phyloP scores from a whole-genome alignment of 2,888 invertebrate genomes.

The Didymodactylos carnosus region DNA sequence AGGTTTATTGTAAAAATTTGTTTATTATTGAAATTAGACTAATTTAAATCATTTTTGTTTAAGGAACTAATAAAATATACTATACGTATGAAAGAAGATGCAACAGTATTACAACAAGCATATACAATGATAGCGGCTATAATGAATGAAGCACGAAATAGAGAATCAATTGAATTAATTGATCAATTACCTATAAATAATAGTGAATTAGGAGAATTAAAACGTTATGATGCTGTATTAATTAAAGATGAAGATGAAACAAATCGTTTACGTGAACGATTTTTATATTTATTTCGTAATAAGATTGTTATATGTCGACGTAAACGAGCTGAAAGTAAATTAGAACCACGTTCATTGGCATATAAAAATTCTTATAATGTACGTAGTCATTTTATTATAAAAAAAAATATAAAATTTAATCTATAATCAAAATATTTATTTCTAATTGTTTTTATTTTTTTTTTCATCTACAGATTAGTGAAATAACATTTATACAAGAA shows the following conservation, averaged over 20 bases:
- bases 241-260: too few relatives aligned
- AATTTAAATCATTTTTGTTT: too few relatives aligned
- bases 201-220: neutral
- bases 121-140: neutral
- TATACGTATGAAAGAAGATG: neutral
- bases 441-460: neutral
- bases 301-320: neutral
- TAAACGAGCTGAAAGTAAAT: neutral
- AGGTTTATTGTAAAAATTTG: too few relatives aligned
- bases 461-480: neutral
- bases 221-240: neutral
- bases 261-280: neutral
- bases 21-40: too few relatives aligned
- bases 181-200: neutral
- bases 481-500: neutral
- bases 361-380: neutral
- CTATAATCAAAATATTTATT: too few relatives aligned
- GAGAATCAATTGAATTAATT: neutral
- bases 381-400: neutral
- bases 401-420: too few relatives aligned
- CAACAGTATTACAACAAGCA: neutral
- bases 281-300: neutral
- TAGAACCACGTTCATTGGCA: neutral
- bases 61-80: constrained; percentile 13
- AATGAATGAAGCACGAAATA: neutral